phyloP scores from a whole-genome alignment of 1,140 invertebrate genomes.

The Eriocheir sinensis region DNA sequence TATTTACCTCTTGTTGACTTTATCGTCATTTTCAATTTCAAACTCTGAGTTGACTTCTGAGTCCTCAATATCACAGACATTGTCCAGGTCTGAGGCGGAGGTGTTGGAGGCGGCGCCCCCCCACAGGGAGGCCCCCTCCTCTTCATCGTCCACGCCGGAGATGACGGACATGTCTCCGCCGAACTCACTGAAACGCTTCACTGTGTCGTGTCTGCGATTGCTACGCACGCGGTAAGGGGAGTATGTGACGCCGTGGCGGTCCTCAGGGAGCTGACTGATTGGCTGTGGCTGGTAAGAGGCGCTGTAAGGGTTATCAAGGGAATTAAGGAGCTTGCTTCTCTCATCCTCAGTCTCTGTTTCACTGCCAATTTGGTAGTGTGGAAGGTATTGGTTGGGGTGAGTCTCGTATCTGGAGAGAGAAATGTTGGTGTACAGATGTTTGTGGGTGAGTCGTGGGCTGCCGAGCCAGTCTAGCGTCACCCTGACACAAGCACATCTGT shows the following conservation, averaged over 20 bases:
- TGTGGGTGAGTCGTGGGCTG: neutral
- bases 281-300: conserved; percentile 43
- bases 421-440: conserved; percentile 79
- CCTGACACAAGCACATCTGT: too few relatives aligned
- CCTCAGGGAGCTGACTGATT: conserved; percentile 69
- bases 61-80: conserved; percentile 96
- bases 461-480: neutral
- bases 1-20: conserved; percentile 38
- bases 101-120: conserved; percentile 87
- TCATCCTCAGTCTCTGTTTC: conserved; percentile 86
- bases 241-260: conserved; percentile 76
- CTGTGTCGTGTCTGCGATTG: conserved; percentile 84
- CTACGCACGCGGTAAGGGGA: conserved; percentile 87
- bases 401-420: conserved; percentile 88
- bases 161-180: conserved; percentile 78
- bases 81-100: conserved; percentile 89
- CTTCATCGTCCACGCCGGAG: conserved; percentile 81
- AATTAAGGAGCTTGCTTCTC: conserved; percentile 82
- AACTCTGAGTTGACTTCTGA: conserved; percentile 84
- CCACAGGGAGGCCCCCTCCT: conserved; percentile 89
- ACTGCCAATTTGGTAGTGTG: conserved; percentile 88
- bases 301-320: conserved; percentile 74
- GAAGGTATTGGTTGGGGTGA: conserved; percentile 93
- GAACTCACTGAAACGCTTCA: conserved; percentile 79
- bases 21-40: conserved; percentile 77